Percentiles rank a stretch among this genome's conserved stretches.
These are phyloP conservation scores for Drosophila leontia DNA, from an alignment of 1,140 invertebrate species.

Conservation along the genomic window DNA sequence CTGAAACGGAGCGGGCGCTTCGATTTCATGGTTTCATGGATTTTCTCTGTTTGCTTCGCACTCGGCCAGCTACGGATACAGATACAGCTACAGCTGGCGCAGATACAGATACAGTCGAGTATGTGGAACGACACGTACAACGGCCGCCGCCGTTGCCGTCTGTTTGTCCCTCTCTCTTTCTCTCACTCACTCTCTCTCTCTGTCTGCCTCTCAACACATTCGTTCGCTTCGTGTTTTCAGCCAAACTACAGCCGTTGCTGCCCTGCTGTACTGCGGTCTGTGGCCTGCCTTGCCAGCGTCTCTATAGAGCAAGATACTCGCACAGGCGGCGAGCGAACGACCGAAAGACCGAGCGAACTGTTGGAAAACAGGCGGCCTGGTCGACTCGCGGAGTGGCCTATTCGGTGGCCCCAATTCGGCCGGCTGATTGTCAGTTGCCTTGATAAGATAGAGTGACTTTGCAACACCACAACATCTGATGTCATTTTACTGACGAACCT, in stretches of 20 bases:
- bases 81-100: slow-evolving; percentile 20
- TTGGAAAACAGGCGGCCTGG: slow-evolving; percentile 29
- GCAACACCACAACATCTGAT: slow-evolving; percentile 30
- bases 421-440: slow-evolving; percentile 14
- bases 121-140: slow-evolving; percentile 49
- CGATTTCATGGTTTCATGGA: slow-evolving; percentile 27
- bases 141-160: slow-evolving; percentile 5
- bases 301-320: slow-evolving; percentile 67
- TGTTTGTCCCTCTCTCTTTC: slow-evolving; percentile 14
- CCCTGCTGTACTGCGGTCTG: slow-evolving; percentile 65
- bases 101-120: slow-evolving; percentile 37
- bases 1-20: slow-evolving; percentile 15
- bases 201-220: slow-evolving; percentile 43
- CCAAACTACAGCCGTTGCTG: slow-evolving; percentile 47
- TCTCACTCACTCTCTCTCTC: slow-evolving; percentile 12
- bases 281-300: slow-evolving; percentile 35
- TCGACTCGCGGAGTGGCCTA: slow-evolving; percentile 28
- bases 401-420: slow-evolving; percentile 5
- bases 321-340: slow-evolving; percentile 34
- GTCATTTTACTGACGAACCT: slow-evolving; percentile 6
- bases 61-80: slow-evolving; percentile 27
- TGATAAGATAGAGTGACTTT: slow-evolving; percentile 39
- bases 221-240: slow-evolving; percentile 62
- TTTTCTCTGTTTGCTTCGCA: slow-evolving; percentile 32
- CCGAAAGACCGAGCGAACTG: slow-evolving; percentile 2